phyloP scores from a whole-genome alignment of 2,888 invertebrate genomes.

The Parapristionchus giblindavisi region DNA sequence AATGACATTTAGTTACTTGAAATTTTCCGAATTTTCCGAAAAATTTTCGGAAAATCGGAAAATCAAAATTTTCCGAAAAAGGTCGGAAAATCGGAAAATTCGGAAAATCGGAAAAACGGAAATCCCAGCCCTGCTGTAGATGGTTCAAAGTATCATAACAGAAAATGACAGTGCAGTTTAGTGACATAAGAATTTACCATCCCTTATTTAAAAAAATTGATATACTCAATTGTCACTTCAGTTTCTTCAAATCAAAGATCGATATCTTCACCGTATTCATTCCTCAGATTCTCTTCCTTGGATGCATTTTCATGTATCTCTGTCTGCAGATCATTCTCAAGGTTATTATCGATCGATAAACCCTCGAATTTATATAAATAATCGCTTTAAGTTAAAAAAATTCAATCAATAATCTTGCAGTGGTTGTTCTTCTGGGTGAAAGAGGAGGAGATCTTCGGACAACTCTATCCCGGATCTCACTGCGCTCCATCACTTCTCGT shows the following conservation, averaged over 20 bases:
- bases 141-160: too few relatives aligned
- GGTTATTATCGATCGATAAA: constrained; percentile 8
- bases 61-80: too few relatives aligned
- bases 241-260: constrained; percentile 76
- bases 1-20: too few relatives aligned
- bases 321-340: constrained; percentile 76
- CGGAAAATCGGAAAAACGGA: too few relatives aligned
- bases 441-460: constrained; percentile 55
- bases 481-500: constrained; percentile 69
- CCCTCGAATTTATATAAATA: neutral
- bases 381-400: neutral
- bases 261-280: constrained; percentile 91
- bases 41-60: too few relatives aligned
- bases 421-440: constrained; percentile 72
- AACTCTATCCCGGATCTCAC: constrained; percentile 65
- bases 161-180: too few relatives aligned
- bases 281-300: constrained; percentile 90
- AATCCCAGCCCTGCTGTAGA: too few relatives aligned
- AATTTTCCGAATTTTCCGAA: too few relatives aligned
- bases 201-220: too few relatives aligned
- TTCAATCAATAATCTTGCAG: constrained; percentile 56
- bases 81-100: too few relatives aligned
- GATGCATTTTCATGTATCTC: constrained; percentile 93
- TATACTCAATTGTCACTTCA: constrained; percentile 63
- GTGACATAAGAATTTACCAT: too few relatives aligned